These are phyloP conservation scores for Mastigias papua DNA, from an alignment of 30 jellyfish, hydroid and myxozoan species.

Conservation along the genomic window DNA sequence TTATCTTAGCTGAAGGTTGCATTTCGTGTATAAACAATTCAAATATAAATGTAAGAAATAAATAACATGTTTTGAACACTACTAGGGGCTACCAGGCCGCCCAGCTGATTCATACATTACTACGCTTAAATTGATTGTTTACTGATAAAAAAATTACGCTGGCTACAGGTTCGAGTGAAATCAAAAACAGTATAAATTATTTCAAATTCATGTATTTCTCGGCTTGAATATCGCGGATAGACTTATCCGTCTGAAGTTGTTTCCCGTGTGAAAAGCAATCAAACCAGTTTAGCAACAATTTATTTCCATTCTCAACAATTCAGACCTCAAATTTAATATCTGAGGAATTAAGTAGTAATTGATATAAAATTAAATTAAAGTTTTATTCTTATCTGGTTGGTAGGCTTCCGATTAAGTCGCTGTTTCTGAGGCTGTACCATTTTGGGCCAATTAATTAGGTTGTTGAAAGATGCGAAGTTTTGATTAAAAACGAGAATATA, in stretches of 20 bases:
- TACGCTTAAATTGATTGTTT: too few relatives aligned
- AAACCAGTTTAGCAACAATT: background rate
- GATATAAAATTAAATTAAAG: background rate
- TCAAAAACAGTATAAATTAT: too few relatives aligned
- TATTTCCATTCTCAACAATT: background rate
- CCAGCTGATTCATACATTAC: too few relatives aligned
- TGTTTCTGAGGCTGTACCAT: constrained; percentile 1
- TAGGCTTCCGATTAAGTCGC: constrained; percentile 1
- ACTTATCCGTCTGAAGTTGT: background rate
- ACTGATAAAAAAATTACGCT: too few relatives aligned
- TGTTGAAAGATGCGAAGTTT: constrained; percentile 14
- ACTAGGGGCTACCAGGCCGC: too few relatives aligned
- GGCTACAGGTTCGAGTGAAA: too few relatives aligned
- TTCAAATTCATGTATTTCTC: background rate
- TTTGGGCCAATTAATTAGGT: background rate
- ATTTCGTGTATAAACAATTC: too few relatives aligned
- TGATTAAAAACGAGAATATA: background rate
- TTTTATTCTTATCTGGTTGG: background rate
- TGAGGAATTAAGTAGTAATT: constrained; percentile 10
- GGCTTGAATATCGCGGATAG: background rate
- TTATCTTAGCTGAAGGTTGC: too few relatives aligned
- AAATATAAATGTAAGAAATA: too few relatives aligned
- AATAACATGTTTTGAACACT: too few relatives aligned
- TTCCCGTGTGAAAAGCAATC: background rate
- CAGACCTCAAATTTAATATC: constrained; percentile 19